Evolutionary conservation across 2,113 vertebrate genomes (phyloP), one percentile per base, ranked within the genome.

Genomic region (Xiphorhynchus elegans): DNA sequence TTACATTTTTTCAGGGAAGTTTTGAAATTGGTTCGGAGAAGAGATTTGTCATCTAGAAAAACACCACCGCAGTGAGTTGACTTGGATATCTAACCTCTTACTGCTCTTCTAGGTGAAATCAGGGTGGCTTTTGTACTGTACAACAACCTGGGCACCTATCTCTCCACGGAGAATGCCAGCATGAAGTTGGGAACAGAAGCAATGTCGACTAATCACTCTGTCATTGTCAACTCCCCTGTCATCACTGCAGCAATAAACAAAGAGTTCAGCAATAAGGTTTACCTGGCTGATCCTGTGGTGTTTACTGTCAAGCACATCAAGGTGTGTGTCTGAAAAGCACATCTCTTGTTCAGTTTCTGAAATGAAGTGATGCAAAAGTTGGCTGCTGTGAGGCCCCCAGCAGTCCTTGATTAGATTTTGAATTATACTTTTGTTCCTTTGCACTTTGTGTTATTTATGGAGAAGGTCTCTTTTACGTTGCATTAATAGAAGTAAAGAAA

Each of bases 211-310:
- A 99, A 99, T 97, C 99, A 99, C 96, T 99, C 99, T 0, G 98
- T 99, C 97, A 99, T 99, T 10, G 99, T 99, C 97, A 99, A 99
- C 97, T 99, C 99, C 1, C 99, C 99, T 6, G 98, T 99, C 49
- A 99, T 99, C 96, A 99, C 99, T 0, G 99, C 99, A 11, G 98
- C 99, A 97, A 99, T 99, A 97, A 99, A 99, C 98, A 99, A 99
- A 96, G 99, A 99, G 96, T 98, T 98, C 96, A 98, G 98, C 75
- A 99, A 99, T 97, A 99, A 99, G 96, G 99, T 99, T 88, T 99
- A 99, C 94, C 98, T 99, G 84, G 99, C 99, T 59, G 99, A 99
- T 95, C 99, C 99, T 0, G 99, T 99, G 91, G 98, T 99, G 69
- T 99, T 99, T 95, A 99, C 99, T 64, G 98, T 99, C 90, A 98